Percentiles rank a stretch among this genome's conserved stretches.
Conservation (phyloP, 2,113 vertebrate genomes). For the Carassius auratus region DNA sequence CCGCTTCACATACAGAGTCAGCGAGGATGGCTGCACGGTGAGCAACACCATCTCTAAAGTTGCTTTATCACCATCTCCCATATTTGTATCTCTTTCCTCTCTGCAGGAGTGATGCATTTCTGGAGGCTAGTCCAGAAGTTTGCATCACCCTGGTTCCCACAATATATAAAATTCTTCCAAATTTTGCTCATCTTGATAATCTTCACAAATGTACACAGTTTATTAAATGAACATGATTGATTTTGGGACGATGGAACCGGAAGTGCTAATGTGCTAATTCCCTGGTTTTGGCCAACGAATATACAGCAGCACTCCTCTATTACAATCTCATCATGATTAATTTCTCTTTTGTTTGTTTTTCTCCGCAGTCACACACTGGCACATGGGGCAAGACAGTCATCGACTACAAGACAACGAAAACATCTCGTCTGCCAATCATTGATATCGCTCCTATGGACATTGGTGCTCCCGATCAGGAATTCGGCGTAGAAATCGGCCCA, state of each 20-base stretch:
- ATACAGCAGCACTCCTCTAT: no score
- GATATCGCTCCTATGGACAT: slow-evolving; percentile 99
- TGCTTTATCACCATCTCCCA: no score
- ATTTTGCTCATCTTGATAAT: no score
- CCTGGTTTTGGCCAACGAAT: no score
- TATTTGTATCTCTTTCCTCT: no score
- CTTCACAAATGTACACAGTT: no score
- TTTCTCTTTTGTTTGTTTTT: background rate
- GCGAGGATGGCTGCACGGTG: slow-evolving; percentile 95
- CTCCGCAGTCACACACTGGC: slow-evolving; percentile 91
- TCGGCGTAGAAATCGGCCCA: slow-evolving; percentile 90
- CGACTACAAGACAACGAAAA: slow-evolving; percentile 96
- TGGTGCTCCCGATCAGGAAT: slow-evolving; percentile 97
- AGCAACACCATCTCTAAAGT: slow-evolving; percentile 56
- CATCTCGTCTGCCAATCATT: slow-evolving; percentile 96
- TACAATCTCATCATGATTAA: no score
- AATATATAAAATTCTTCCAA: no score
- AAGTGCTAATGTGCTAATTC: no score
- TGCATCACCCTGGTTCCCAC: background rate
- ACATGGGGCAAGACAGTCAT: slow-evolving; percentile 98
- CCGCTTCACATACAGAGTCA: slow-evolving; percentile 94
- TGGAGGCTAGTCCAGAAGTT: background rate
- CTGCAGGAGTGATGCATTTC: no score
- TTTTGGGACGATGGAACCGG: no score
- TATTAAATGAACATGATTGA: no score